Evolutionary conservation across 2,113 vertebrate species (phyloP), one percentile per base, ranked within the genome.

Genomic region (Rhinolophus sinicus): DNA sequence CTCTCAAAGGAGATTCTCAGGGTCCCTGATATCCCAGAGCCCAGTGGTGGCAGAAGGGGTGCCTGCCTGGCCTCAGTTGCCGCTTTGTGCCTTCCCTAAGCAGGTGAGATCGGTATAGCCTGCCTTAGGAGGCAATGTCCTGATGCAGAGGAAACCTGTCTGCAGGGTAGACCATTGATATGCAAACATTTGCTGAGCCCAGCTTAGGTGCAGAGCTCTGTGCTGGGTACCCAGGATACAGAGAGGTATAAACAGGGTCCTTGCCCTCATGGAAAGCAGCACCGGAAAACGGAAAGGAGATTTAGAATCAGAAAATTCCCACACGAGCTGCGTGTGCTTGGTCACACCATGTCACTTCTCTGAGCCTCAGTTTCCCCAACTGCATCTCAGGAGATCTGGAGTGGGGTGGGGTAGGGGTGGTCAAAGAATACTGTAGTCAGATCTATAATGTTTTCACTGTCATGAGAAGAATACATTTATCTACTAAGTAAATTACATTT

Each of bases 401-500:
- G 19, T n/a, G 13, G 35, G 22, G 5, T 64, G 33, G 21, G 22
- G n/a, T 40, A 26, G 52, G 30, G 30, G 9, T 67, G 26, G 21
- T 62, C 60, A 89, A n/a, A 40, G 19, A 77, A 62, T 50, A 44
- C 12, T 15, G 35, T 30, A 97, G 26, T 26, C 40, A 69, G 30
- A 56, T 77, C 40, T 90, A 58, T 26, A 72, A 40, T 38, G 62
- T 75, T 40, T 90, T 64, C 54, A 50, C 33, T 90, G 86, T 77
- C 47, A 18, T 26, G n/a, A 82, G 22, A 38, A 92, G 40, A 72
- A 56, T 78, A 54, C 50, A 85, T 67, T 94, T 82, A 28, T 76
- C 81, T 47, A 72, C 73, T 33, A 91, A 93, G 72, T 77, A 84
- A 82, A 88, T 92, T 50, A 58, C 47, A 60, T 72, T 87, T 89